Evolutionary conservation across 1,140 invertebrate genomes (phyloP).

Genomic region (Monochamus saltuarius): DNA sequence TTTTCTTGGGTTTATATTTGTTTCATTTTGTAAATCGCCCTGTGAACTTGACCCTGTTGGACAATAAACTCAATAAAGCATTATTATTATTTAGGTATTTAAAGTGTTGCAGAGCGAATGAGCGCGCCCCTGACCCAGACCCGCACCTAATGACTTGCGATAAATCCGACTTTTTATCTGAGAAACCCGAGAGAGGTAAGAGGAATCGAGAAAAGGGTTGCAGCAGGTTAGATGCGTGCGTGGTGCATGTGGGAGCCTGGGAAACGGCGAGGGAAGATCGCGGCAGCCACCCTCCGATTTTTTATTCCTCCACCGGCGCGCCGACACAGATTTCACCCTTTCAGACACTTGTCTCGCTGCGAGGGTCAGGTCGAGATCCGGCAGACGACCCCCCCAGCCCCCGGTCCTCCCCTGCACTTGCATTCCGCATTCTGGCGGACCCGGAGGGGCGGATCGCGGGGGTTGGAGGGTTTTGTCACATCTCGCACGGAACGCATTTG

Average conservation of each 20-base stretch:
- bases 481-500: no score
- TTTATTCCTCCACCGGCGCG: slow-evolving; percentile 25
- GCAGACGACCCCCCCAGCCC: slow-evolving; percentile 31
- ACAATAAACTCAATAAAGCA: no score
- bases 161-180: slow-evolving; percentile 33
- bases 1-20: no score
- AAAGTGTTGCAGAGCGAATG: no score
- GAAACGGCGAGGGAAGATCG: slow-evolving; percentile 34
- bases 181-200: slow-evolving; percentile 21
- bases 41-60: no score
- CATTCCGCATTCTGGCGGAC: slow-evolving; percentile 37
- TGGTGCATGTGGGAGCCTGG: slow-evolving; percentile 34
- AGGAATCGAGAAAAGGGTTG: slow-evolving; percentile 31
- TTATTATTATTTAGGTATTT: no score
- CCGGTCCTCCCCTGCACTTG: slow-evolving; percentile 24
- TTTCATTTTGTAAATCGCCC: no score
- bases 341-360: slow-evolving; percentile 43
- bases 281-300: slow-evolving; percentile 24
- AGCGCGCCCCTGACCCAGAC: slow-evolving; percentile 2
- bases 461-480: not conserved
- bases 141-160: slow-evolving; percentile 35
- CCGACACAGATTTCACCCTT: slow-evolving; percentile 43
- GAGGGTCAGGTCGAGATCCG: slow-evolving; percentile 37
- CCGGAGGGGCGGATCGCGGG: not conserved
- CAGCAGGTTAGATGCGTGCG: slow-evolving; percentile 31